Evolutionary conservation across 1,140 invertebrate genomes (phyloP).

Genomic region (Lerema accius): DNA sequence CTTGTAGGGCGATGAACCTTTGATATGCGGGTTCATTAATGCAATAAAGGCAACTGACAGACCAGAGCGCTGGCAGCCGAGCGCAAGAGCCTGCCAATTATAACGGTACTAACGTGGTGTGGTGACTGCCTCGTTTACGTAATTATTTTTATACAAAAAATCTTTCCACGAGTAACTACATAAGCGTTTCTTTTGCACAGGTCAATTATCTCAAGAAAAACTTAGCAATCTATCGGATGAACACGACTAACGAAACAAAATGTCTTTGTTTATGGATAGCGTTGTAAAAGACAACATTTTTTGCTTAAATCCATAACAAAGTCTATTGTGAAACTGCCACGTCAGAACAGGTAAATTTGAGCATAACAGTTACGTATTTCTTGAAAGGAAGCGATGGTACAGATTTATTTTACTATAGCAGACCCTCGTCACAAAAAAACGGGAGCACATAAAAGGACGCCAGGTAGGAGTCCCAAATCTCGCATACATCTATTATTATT

Average conservation of each 20-base stretch:
- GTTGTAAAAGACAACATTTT: constrained; percentile 7
- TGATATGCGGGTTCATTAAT: constrained; percentile 71
- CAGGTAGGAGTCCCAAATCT: constrained; percentile 59
- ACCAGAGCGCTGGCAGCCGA: constrained; percentile 41
- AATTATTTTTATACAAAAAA: constrained; percentile 5
- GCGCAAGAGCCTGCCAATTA: constrained; percentile 55
- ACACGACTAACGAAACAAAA: constrained; percentile 5
- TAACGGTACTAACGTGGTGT: constrained; percentile 50
- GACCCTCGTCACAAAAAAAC: constrained; percentile 48
- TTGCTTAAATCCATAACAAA: constrained; percentile 25
- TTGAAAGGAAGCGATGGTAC: constrained; percentile 46
- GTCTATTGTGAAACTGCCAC: constrained; percentile 26
- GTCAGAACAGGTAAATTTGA: constrained; percentile 48
- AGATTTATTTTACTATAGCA: constrained; percentile 55
- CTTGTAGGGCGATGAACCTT: constrained; percentile 59
- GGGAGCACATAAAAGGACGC: constrained; percentile 49
- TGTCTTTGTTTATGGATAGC: not conserved
- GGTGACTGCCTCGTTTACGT: constrained; percentile 29
- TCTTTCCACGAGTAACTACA: not conserved
- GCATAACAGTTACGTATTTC: constrained; percentile 50
- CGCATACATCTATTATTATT: constrained; percentile 60
- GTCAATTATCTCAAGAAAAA: not conserved
- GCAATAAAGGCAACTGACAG: constrained; percentile 61
- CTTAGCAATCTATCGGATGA: not conserved
- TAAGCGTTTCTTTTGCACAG: not conserved